These are phyloP conservation scores for Gorsachius goisagi DNA, from an alignment of 2,113 vertebrate genomes.

Conservation along the genomic window DNA sequence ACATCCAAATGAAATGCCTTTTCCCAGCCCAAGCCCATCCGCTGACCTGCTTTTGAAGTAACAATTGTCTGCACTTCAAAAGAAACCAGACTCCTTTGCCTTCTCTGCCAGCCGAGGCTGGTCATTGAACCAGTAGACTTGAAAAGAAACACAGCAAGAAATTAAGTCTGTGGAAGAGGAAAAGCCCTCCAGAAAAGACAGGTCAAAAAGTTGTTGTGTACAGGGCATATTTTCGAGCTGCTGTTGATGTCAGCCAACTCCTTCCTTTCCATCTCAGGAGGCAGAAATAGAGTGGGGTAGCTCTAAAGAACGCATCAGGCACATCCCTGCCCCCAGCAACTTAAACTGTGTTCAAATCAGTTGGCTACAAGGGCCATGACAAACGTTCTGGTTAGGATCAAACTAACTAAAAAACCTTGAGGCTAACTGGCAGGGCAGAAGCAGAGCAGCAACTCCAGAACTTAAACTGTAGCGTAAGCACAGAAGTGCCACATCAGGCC, in stretches of 20 bases:
- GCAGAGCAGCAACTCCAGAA: neutral
- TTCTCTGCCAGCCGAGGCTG: slow-evolving; percentile 6
- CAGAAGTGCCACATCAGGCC: neutral
- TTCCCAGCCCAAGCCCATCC: slow-evolving; percentile 35
- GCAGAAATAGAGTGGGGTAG: neutral
- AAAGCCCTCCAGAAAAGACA: neutral
- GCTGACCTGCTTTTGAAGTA: slow-evolving; percentile 51
- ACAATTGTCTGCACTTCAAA: slow-evolving; percentile 36
- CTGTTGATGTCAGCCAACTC: neutral
- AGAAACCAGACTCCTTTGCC: slow-evolving; percentile 20
- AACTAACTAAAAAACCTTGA: neutral
- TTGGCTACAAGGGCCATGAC: neutral
- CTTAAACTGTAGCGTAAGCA: neutral
- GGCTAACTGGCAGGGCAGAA: neutral
- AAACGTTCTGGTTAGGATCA: neutral
- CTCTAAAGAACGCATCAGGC: neutral
- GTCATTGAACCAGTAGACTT: neutral
- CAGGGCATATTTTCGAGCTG: neutral
- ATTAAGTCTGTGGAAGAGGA: neutral
- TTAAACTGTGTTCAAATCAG: neutral
- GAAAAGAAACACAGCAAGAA: slow-evolving; percentile 22
- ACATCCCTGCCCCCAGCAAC: neutral
- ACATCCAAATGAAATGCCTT: neutral
- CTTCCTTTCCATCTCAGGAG: neutral
- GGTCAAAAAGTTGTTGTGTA: neutral